Conservation (phyloP, 2,888 invertebrate genomes). For the Acleris sparsana region DNA sequence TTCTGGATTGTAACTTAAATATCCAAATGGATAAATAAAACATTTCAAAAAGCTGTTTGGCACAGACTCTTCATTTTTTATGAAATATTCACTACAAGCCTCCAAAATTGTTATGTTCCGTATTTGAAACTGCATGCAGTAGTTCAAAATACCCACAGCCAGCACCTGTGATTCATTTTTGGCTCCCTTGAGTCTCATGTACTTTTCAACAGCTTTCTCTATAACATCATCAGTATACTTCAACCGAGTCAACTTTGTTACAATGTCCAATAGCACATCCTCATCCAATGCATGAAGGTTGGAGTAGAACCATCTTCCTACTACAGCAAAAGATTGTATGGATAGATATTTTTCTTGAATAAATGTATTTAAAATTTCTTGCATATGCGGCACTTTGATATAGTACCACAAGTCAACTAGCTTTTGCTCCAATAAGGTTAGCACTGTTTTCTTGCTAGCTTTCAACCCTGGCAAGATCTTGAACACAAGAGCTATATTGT, state of each 20-base stretch:
- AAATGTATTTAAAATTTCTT: slow-evolving; percentile 75
- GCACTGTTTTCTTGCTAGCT: slow-evolving; percentile 83
- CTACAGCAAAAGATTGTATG: slow-evolving; percentile 66
- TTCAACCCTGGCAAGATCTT: slow-evolving; percentile 82
- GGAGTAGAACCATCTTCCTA: slow-evolving; percentile 83
- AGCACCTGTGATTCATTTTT: slow-evolving; percentile 79
- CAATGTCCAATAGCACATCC: slow-evolving; percentile 78
- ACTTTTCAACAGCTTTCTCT: slow-evolving; percentile 84
- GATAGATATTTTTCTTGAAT: slow-evolving; percentile 66
- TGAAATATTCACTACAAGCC: slow-evolving; percentile 83
- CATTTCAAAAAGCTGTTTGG: slow-evolving; percentile 81
- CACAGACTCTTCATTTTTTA: slow-evolving; percentile 70
- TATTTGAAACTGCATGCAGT: slow-evolving; percentile 84
- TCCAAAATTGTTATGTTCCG: slow-evolving; percentile 83
- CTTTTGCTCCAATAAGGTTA: slow-evolving; percentile 83
- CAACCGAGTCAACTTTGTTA: slow-evolving; percentile 80
- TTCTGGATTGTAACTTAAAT: slow-evolving; percentile 81
- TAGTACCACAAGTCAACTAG: slow-evolving; percentile 82
- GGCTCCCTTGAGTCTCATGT: slow-evolving; percentile 80
- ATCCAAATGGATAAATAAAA: slow-evolving; percentile 85
- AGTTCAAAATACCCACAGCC: slow-evolving; percentile 85
- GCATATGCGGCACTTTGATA: slow-evolving; percentile 72
- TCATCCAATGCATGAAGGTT: slow-evolving; percentile 85
- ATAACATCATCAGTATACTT: slow-evolving; percentile 82
- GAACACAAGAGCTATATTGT: slow-evolving; percentile 83